Evolutionary conservation across 2,113 vertebrate genomes (phyloP).

Genomic region (Phalacrocorax carbo): DNA sequence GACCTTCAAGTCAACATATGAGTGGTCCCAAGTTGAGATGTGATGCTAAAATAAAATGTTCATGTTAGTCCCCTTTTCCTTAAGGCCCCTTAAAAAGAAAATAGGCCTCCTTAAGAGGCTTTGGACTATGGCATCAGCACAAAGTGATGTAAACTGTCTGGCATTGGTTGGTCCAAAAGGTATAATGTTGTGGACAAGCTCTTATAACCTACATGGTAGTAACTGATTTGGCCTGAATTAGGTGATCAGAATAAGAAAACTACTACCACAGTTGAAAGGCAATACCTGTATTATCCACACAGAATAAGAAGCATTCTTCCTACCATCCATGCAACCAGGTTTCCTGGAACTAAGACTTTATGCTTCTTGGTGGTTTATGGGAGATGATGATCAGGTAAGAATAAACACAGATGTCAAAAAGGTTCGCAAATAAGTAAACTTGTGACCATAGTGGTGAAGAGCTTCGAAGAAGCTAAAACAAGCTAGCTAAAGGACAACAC

Average conservation of each 20-base stretch:
- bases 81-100: neutral
- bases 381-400: neutral
- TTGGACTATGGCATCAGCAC: neutral
- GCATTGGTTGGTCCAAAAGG: neutral
- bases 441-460: neutral
- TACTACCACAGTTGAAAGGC: neutral
- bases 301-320: neutral
- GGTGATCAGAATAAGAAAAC: neutral
- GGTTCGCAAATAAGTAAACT: neutral
- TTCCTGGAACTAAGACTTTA: neutral
- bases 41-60: neutral
- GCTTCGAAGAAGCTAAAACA: neutral
- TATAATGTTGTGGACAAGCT: neutral
- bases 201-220: neutral
- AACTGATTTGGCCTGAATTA: neutral
- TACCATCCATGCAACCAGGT: neutral
- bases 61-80: neutral
- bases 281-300: neutral
- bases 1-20: neutral
- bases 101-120: neutral
- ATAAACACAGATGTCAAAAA: neutral
- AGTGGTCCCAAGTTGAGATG: neutral
- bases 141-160: neutral
- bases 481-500: neutral
- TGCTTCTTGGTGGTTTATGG: neutral